Evolutionary conservation across 1,140 invertebrate genomes (phyloP), one percentile per base, ranked within the genome.

Genomic region (Drosophila neocordata): DNA sequence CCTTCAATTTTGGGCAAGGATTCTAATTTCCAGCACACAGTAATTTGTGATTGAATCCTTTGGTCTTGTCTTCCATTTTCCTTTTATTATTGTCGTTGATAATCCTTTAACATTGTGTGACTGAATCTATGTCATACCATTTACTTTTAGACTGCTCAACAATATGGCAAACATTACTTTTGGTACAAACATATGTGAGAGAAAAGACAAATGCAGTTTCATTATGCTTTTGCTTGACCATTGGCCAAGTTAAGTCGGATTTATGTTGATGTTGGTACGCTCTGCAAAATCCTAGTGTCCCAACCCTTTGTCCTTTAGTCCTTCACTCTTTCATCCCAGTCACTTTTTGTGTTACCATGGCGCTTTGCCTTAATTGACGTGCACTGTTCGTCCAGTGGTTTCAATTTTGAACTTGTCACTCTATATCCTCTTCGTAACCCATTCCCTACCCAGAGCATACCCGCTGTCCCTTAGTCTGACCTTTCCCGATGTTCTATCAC

Each of bases 181-280:
- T 48, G n/a, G 41, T 20, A 5, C 13, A 4, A 15, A 44, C 41
- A 48, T 48, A 48, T 48, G 41, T 48, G 41, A 20, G 9, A 15
- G 41, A 38, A 20, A 59, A 41, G 38, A 60, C 35, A 38, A 60
- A 60, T 27, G 38, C 57, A 38, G 35, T 38, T 60, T 9, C 57
- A 41, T 44, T 38, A 37, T 41, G 38, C 57, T 18, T 60, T 60
- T 38, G 34, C 35, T 35, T 24, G 22, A 44, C 59, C 38, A 61
- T 51, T 48, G 38, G 38, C 38, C 38, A 62, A 62, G 59, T 62
- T 62, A 51, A 62, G 59, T 62, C 59, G 59, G 59, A 62, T 62
- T 62, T 62, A 62, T 62, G 59, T 62, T 62, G 38, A 62, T 62
- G 35, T 48, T 62, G 27, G 31, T 60, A 22, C 7, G 35, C 35